Conservation (phyloP, 2,888 invertebrate species). For the Germaria angustata region DNA sequence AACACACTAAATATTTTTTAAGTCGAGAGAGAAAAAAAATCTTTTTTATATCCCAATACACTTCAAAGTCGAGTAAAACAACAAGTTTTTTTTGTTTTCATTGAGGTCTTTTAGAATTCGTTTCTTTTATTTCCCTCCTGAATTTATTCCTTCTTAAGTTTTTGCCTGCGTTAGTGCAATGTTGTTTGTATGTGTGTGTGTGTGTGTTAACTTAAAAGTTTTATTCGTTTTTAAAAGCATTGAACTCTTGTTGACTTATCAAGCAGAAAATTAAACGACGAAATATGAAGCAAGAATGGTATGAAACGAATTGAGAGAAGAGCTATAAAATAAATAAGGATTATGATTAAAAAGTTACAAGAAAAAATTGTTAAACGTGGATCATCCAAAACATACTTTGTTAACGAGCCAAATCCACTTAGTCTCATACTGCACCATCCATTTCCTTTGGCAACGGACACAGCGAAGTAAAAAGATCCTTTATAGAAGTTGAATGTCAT, state of each 20-base stretch:
- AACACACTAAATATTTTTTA: not conserved
- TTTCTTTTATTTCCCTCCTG: conserved; percentile 1
- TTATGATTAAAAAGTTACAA: too few species aligned
- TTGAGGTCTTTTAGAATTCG: not conserved
- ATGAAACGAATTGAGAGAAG: not conserved
- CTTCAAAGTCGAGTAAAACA: conserved; percentile 49
- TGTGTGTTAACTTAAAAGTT: conserved; percentile 11
- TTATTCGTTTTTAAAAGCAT: conserved; percentile 58
- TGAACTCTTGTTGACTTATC: conserved; percentile 55
- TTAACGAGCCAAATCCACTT: too few species aligned
- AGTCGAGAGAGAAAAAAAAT: not conserved
- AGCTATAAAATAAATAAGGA: not conserved
- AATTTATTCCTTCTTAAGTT: not conserved
- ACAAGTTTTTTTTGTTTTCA: not conserved
- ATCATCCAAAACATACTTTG: too few species aligned
- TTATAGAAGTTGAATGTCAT: too few species aligned
- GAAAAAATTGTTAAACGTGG: too few species aligned
- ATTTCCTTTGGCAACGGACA: too few species aligned
- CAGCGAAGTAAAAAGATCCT: too few species aligned
- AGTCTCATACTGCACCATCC: too few species aligned
- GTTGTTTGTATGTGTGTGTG: not conserved
- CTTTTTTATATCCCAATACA: conserved; percentile 12
- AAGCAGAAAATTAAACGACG: conserved; percentile 49
- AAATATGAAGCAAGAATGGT: not conserved
- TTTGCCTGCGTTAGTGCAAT: not conserved